phyloP scores from a whole-genome alignment of 2,797 vertebrate species.

The Adrianichthys oophorus region DNA sequence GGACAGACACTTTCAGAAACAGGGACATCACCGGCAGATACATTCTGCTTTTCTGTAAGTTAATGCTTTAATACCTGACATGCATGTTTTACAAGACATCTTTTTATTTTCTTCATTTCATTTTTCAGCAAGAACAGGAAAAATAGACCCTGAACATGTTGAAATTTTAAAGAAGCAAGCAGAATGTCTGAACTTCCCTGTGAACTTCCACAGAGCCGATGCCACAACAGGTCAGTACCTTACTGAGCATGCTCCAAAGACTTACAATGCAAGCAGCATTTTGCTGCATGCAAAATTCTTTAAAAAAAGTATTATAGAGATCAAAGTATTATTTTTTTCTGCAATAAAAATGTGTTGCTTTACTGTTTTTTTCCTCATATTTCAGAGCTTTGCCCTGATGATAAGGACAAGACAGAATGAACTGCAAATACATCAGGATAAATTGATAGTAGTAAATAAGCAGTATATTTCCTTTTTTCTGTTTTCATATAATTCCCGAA shows the following conservation, averaged over 20 bases:
- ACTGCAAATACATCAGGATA: constrained; percentile 1
- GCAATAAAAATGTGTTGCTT: background rate
- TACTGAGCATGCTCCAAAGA: background rate
- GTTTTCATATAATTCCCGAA: constrained; percentile 2
- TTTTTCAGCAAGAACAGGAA: constrained; percentile 63
- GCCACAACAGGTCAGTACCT: constrained; percentile 60
- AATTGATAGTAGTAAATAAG: background rate
- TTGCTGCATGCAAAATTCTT: constrained; percentile 1
- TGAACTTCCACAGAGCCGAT: constrained; percentile 61
- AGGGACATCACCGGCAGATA: constrained; percentile 62
- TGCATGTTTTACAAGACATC: background rate
- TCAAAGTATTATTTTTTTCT: background rate
- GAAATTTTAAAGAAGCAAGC: constrained; percentile 67
- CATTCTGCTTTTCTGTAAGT: constrained; percentile 73
- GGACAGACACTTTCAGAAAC: constrained; percentile 72
- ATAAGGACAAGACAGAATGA: constrained; percentile 48
- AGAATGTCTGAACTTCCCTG: constrained; percentile 67
- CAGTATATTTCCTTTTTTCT: constrained; percentile 7
- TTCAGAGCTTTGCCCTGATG: constrained; percentile 71
- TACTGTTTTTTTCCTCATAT: constrained; percentile 20
- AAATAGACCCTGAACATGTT: constrained; percentile 52
- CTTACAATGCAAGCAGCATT: background rate
- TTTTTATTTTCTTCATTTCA: background rate
- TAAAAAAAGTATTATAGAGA: background rate
- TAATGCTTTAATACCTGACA: background rate